phyloP scores from a whole-genome alignment of 92 coral and sea anemone species.

The Diadumene lineata region DNA sequence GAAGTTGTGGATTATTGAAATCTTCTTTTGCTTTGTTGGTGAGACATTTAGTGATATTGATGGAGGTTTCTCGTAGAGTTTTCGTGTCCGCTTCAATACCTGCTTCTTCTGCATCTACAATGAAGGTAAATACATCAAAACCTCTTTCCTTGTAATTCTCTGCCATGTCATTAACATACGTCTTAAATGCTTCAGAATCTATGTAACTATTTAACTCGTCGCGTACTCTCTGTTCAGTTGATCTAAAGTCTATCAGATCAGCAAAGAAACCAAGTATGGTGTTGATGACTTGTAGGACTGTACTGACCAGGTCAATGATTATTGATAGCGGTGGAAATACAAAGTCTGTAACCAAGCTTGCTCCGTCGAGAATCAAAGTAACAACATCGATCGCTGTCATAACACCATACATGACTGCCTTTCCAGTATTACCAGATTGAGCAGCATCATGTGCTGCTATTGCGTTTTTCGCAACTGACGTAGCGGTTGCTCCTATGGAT shows the following conservation, averaged over 20 bases:
- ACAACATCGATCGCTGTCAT: conserved; percentile 34
- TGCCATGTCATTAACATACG: conserved; percentile 14
- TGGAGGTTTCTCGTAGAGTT: conserved; percentile 2
- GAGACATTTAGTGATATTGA: conserved; percentile 1
- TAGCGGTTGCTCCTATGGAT: conserved; percentile 15
- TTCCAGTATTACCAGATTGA: conserved; percentile 2
- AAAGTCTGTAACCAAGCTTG: conserved; percentile 15
- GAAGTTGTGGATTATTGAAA: neutral
- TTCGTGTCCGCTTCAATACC: neutral
- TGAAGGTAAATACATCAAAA: conserved; percentile 20
- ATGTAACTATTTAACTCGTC: conserved; percentile 13
- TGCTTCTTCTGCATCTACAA: conserved; percentile 30
- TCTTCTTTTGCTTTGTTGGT: conserved; percentile 14
- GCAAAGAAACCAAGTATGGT: conserved; percentile 36
- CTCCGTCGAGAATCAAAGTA: conserved; percentile 27
- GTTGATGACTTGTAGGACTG: conserved; percentile 11
- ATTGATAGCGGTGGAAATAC: conserved; percentile 26
- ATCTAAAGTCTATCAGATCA: conserved; percentile 29
- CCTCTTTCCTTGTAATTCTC: conserved; percentile 9
- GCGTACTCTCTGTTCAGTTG: conserved; percentile 4
- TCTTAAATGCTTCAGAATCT: conserved; percentile 18
- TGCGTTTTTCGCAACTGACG: conserved; percentile 23
- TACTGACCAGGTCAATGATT: conserved; percentile 17
- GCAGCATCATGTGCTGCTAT: conserved; percentile 31
- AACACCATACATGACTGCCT: conserved; percentile 23